phyloP scores from a whole-genome alignment of 2,888 invertebrate species.

The Lochmaea crataegi region DNA sequence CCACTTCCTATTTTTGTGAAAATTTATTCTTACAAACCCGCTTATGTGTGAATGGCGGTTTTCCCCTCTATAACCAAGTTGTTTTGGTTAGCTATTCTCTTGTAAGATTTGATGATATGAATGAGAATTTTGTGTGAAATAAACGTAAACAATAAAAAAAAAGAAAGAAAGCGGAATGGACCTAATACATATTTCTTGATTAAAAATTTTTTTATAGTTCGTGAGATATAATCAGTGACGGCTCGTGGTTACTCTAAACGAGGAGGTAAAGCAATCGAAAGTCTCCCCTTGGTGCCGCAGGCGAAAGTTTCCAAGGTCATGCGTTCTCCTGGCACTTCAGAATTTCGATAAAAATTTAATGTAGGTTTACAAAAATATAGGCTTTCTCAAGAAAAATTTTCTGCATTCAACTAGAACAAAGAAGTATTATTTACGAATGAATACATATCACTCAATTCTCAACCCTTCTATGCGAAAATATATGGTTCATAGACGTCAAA shows the following conservation, averaged over 20 bases:
- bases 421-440: no score
- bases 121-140: neutral
- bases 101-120: conserved; percentile 17
- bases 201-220: conserved; percentile 4
- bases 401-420: no score
- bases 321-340: no score
- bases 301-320: no score
- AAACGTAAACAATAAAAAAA: conserved; percentile 19
- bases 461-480: no score
- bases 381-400: no score
- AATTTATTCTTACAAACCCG: neutral
- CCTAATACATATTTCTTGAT: conserved; percentile 16
- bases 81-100: conserved; percentile 1
- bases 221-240: neutral
- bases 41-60: conserved; percentile 9
- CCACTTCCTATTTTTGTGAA: neutral
- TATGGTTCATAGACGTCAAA: no score
- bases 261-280: neutral
- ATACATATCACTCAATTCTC: no score
- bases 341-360: no score
- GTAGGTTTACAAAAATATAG: no score
- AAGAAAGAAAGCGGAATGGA: conserved; percentile 1
- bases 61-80: neutral
- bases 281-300: no score
- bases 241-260: neutral